Evolutionary conservation across 2,113 vertebrate genomes (phyloP).

Genomic region (Corythornis madagascariensis): DNA sequence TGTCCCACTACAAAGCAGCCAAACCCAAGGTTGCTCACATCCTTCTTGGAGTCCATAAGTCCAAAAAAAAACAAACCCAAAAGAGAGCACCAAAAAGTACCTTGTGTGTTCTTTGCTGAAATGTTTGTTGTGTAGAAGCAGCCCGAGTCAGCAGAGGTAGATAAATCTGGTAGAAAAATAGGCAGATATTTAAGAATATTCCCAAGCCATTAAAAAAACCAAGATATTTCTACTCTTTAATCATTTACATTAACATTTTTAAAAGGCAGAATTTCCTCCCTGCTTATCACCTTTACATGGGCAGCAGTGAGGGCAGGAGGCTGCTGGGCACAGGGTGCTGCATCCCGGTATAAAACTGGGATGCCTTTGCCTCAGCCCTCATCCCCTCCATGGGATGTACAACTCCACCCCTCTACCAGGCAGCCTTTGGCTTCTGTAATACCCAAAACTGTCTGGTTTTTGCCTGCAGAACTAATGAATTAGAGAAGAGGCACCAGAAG

Average conservation of each 20-base stretch:
- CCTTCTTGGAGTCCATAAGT: fast-evolving
- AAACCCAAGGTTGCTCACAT: background rate
- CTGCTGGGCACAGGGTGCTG: background rate
- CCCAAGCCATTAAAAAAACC: background rate
- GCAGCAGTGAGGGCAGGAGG: background rate
- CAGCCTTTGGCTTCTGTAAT: background rate
- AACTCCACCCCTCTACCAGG: background rate
- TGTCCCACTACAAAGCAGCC: background rate
- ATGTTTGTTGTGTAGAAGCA: too few species aligned
- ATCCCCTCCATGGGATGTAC: background rate
- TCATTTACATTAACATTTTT: background rate
- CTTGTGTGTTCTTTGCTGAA: background rate
- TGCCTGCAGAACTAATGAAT: background rate
- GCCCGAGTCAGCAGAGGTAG: background rate
- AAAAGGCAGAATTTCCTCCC: background rate
- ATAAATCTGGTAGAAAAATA: background rate
- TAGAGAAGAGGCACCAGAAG: background rate
- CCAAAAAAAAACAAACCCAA: background rate
- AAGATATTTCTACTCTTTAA: background rate
- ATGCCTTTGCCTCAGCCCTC: background rate
- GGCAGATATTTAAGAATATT: background rate
- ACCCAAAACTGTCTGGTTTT: background rate
- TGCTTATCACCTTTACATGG: background rate
- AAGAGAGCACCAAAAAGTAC: background rate
- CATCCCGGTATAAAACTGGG: background rate